These are phyloP conservation scores for Chaetodon trifasciatus DNA, from an alignment of 2,797 vertebrate genomes.

Conservation along the genomic window DNA sequence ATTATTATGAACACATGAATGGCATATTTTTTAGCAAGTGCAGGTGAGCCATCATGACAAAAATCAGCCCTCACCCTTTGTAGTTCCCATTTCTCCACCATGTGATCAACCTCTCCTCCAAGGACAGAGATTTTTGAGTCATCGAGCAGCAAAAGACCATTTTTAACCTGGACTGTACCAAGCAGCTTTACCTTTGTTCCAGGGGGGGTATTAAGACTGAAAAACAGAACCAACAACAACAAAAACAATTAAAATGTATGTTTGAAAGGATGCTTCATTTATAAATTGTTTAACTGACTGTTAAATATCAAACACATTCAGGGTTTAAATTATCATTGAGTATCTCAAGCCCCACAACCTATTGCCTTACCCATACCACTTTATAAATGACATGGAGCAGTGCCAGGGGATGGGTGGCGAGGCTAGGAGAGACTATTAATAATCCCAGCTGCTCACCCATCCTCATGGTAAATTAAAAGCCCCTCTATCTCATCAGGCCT, in stretches of 20 bases:
- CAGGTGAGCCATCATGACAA: slow-evolving; percentile 20
- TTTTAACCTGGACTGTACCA: slow-evolving; percentile 91
- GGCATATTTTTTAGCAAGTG: slow-evolving; percentile 10
- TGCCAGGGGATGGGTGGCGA: slow-evolving; percentile 74
- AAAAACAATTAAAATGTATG: background rate
- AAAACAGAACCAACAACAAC: slow-evolving; percentile 30
- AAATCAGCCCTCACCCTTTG: slow-evolving; percentile 91
- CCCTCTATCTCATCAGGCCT: slow-evolving; percentile 81
- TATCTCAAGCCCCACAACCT: slow-evolving; percentile 34
- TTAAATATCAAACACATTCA: slow-evolving; percentile 25
- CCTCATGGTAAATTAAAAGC: slow-evolving; percentile 81
- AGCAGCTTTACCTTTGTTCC: slow-evolving; percentile 97
- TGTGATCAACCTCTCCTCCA: slow-evolving; percentile 97
- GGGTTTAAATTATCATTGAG: slow-evolving; percentile 27
- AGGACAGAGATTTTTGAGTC: slow-evolving; percentile 94
- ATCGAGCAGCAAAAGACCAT: slow-evolving; percentile 94
- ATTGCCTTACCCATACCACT: slow-evolving; percentile 64
- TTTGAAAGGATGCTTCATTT: background rate
- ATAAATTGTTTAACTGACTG: background rate
- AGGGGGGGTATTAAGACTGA: slow-evolving; percentile 94
- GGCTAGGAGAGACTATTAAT: slow-evolving; percentile 79
- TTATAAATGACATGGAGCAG: slow-evolving; percentile 75
- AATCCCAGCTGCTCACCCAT: slow-evolving; percentile 79
- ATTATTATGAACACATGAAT: slow-evolving; percentile 22
- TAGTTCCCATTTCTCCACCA: slow-evolving; percentile 99